Evolutionary conservation across 1,140 invertebrate genomes (phyloP).

Genomic region (Stratiolaelaps scimitus): DNA sequence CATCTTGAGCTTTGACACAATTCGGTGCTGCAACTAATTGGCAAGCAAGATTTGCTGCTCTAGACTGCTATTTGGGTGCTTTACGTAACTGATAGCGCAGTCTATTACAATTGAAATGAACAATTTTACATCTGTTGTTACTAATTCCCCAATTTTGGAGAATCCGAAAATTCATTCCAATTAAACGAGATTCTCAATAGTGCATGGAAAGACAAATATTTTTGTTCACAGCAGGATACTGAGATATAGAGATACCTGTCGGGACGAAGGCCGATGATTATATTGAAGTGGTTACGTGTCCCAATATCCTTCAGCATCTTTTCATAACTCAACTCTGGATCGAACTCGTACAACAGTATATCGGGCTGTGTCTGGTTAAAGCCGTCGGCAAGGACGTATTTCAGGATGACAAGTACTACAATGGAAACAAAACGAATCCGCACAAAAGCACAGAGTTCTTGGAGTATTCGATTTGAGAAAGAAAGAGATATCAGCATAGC

Average conservation of each 20-base stretch:
- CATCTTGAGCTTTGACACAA: no score
- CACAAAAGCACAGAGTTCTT: background rate
- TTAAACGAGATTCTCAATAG: no score
- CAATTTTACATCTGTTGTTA: no score
- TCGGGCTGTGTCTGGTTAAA: conserved; percentile 5
- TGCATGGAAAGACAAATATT: no score
- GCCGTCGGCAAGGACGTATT: conserved; percentile 6
- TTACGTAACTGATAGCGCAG: no score
- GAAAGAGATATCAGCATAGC: background rate
- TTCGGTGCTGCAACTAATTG: no score
- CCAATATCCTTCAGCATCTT: conserved; percentile 25
- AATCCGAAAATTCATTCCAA: no score
- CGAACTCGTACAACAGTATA: background rate
- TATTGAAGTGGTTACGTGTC: background rate
- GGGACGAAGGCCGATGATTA: conserved; percentile 1
- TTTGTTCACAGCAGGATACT: no score
- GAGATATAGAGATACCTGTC: background rate
- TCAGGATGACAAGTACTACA: conserved; percentile 7
- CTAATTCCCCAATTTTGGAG: no score
- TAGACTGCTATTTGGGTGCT: no score
- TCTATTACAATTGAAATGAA: no score
- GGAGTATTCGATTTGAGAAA: background rate
- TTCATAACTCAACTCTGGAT: conserved; percentile 1
- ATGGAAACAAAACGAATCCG: background rate
- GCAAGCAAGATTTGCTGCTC: no score